phyloP scores from a whole-genome alignment of 2,113 vertebrate species.

The Petaurus breviceps region DNA sequence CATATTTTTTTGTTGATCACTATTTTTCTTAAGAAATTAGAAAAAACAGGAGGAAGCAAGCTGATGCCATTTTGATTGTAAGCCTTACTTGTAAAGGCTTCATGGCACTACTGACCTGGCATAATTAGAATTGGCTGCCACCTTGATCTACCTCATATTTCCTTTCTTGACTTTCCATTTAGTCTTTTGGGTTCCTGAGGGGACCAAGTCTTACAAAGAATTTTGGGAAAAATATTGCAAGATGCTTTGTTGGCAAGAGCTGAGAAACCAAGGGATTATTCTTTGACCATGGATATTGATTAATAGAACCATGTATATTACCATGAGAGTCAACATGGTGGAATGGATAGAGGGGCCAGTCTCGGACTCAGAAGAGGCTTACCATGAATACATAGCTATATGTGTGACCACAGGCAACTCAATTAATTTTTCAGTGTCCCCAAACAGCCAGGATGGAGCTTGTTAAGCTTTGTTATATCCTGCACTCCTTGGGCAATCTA shows the following conservation, averaged over 20 bases:
- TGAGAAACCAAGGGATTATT: neutral
- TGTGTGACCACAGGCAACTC: neutral
- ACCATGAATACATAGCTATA: neutral
- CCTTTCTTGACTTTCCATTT: conserved; percentile 38
- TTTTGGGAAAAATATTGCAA: conserved; percentile 30
- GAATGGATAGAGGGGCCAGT: neutral
- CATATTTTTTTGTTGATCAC: conserved; percentile 57
- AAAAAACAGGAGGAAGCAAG: conserved; percentile 69
- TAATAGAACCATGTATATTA: neutral
- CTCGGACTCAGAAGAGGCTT: neutral
- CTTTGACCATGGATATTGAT: neutral
- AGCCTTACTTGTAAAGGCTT: conserved; percentile 73
- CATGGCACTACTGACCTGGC: conserved; percentile 65
- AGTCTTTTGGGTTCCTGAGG: conserved; percentile 12
- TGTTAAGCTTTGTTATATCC: neutral
- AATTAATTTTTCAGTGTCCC: neutral
- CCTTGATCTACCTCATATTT: conserved; percentile 66
- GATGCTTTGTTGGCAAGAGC: conserved; percentile 5
- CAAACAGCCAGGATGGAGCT: neutral
- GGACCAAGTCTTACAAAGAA: conserved; percentile 58
- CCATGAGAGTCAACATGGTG: neutral
- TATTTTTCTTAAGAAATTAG: conserved; percentile 78
- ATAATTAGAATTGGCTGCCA: conserved; percentile 74
- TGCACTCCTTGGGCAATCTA: neutral
- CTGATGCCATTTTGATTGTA: conserved; percentile 84